Percentiles rank a stretch among this genome's conserved stretches.
Conservation (phyloP, 2,113 vertebrate species). For the Verasper variegatus region DNA sequence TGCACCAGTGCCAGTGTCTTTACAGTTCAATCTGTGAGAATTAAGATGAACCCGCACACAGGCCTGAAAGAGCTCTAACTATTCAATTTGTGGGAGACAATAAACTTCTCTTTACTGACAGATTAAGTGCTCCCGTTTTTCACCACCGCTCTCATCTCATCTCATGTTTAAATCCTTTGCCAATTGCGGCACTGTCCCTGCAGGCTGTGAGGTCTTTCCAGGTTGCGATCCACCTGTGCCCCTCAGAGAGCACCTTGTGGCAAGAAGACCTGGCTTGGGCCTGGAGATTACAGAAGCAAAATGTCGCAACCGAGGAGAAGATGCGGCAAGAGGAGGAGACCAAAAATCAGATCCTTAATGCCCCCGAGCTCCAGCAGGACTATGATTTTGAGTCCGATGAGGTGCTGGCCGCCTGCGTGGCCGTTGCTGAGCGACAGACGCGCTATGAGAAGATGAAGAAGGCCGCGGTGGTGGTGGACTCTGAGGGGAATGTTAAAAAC, state of each 20-base stretch:
- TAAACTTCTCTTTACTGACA: neutral
- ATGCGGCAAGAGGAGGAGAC: slow-evolving; percentile 73
- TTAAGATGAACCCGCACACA: neutral
- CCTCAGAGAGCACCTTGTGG: slow-evolving; percentile 89
- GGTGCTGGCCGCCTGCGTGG: slow-evolving; percentile 92
- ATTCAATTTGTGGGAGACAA: neutral
- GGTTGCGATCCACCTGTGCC: slow-evolving; percentile 89
- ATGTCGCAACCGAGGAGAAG: slow-evolving; percentile 76
- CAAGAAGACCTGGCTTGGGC: slow-evolving; percentile 95
- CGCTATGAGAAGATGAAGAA: slow-evolving; percentile 79
- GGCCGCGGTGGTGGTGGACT: slow-evolving; percentile 83
- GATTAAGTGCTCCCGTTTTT: neutral
- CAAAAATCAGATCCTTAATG: slow-evolving; percentile 61
- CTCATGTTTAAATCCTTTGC: slow-evolving; percentile 11
- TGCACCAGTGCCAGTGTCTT: neutral
- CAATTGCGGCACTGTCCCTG: slow-evolving; percentile 13
- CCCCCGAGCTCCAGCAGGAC: slow-evolving; percentile 88
- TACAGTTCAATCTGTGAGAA: neutral
- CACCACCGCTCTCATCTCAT: neutral
- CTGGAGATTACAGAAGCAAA: slow-evolving; percentile 82
- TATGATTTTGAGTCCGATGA: slow-evolving; percentile 98
- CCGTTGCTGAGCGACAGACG: slow-evolving; percentile 91
- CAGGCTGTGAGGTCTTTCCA: slow-evolving; percentile 96
- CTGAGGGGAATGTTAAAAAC: slow-evolving; percentile 84
- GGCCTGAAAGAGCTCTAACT: neutral